Evolutionary conservation across 2,888 invertebrate genomes (phyloP), one percentile per base, ranked within the genome.

Genomic region (Ctena decussata): DNA sequence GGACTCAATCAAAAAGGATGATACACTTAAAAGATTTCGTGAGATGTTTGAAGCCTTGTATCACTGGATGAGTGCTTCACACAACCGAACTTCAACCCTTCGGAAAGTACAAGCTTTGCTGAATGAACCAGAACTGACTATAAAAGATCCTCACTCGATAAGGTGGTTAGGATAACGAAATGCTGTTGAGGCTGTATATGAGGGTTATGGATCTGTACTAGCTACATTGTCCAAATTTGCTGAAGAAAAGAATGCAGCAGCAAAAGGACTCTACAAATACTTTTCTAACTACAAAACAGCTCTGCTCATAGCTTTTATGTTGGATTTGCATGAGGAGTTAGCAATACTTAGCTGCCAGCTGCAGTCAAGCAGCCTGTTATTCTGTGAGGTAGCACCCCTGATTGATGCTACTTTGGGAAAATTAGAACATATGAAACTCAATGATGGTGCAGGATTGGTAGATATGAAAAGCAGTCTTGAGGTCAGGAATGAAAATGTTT

Each of bases 71-170:
- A 85, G 65, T 84, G 82, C n/a, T 2, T 89, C 85, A 44, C 72
- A 79, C 57, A 32, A 32, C 24, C 78, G 86, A 27, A 83, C 86
- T 41, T 18, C 30, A 8, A 41, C 75, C 6, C 46, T 89, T 15
- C 77, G 86, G 32, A 69, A 86, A 12, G 75, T 86, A 0, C 87
- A 89, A 46, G 37, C 72, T n/a, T 3, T 90, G 8, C 30, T 89
- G 32, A 70, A 86, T n/a, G 87, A 87, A 53, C 84, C 87, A 24
- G 75, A 84, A 41, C 57, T 87, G 18, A 74, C 79, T 6, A 49
- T 90, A 0, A 90, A 89, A 71, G 83, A 87, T 53, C 84, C 87
- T 12, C 78, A 82, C 74, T 80, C 78, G 5, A 78, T 89, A 8
- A 53, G 84, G 12, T 90, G 89, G 89, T 46, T 87, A 18, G 86